Evolutionary conservation across 2,797 vertebrate genomes (phyloP), one percentile per base, ranked within the genome.

Genomic region (Borostomias antarcticus): DNA sequence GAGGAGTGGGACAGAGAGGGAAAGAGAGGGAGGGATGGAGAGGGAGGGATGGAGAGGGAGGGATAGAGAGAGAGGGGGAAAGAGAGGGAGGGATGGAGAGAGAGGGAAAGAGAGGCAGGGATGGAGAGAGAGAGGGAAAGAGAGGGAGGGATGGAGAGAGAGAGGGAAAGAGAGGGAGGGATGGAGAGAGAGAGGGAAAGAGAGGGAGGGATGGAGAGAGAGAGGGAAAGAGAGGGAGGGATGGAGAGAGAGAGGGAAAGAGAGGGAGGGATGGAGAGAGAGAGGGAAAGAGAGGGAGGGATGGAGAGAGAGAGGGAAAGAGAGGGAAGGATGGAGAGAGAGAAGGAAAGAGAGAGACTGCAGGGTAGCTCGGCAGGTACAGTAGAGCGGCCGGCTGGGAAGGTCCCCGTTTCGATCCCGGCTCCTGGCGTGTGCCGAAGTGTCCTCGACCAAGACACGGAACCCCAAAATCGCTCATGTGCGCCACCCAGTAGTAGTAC

Each of bases 261-360:
- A 37, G 66, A 32, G 43, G 63, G 53, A 17, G 30, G 43, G 32
- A 40, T 10, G 30, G 53, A 10, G 26, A 66, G 50, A 59, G 29
- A 28, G 25, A 54, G 19, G 52, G 26, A 15, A 58, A 5, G 37
- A 45, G 21, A 43, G 47, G 56, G 48, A 52, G 9, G 19, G 15
- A 26, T 51, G 6, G 1, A 10, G 3, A 25, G 30, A n/a, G 50
- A 40, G 17, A 0, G 6, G 5, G 23, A 30, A n/a, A 28, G 43
- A 47, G 35, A 62, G 17, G 25, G n/a, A 35, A 17, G 40, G 1
- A 15, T n/a, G n/a, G 30, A 64, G 5, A 25, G 52, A 57, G 50
- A 65, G 40, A 59, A 32, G 58, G 26, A 25, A 5, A 29, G 25
- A 57, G 7, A 33, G 43, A 40, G 13, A 72, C 80, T 80, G 79